Evolutionary conservation across 2,797 vertebrate genomes (phyloP), one percentile per base, ranked within the genome.

Genomic region (Sebastes melanostomus): DNA sequence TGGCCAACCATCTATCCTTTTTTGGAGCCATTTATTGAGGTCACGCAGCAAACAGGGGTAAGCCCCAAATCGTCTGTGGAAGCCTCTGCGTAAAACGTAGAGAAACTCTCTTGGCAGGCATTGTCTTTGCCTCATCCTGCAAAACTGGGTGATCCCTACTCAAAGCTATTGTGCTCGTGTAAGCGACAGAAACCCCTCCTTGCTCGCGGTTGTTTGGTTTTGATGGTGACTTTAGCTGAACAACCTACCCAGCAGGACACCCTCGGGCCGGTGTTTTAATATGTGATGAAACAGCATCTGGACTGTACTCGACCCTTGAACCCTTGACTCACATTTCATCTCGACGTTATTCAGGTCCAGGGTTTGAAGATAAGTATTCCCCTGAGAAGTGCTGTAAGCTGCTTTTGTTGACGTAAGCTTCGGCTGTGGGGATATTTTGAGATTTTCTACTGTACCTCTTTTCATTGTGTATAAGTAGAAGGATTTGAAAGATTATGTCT

Each of bases 401-500:
- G 90, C 90, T 92, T 90, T 89, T 88, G 76, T 88, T 88, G 83
- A 85, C 52, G 34, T 84, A 84, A 88, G 84, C 86, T 70, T 63
- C 20, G 30, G 71, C 81, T 24, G 60, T 72, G 72, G 66, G 74
- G 66, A 83, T 82, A 66, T 82, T 87, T 84, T 58, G 58, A 76
- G 85, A 80, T 89, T 75, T 75, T 66, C 75, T 52, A 85, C 82
- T 85, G 77, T 75, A 82, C 66, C 10, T 70, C 54, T 84, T 91
- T 88, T 86, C 72, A 83, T 84, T 69, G 20, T 29, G 52, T 27
- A n/a, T 83, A 85, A 91, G 83, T 80, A 59, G 73, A 73, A 56
- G 88, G 90, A 89, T 89, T 91, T 89, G 60, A 79, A 84, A 87
- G 85, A 93, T 87, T 87, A 88, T 25, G 84, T 77, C 78, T 78